These are phyloP conservation scores for Hylomyscus alleni DNA, from an alignment of 2,797 vertebrate genomes.

Conservation along the genomic window DNA sequence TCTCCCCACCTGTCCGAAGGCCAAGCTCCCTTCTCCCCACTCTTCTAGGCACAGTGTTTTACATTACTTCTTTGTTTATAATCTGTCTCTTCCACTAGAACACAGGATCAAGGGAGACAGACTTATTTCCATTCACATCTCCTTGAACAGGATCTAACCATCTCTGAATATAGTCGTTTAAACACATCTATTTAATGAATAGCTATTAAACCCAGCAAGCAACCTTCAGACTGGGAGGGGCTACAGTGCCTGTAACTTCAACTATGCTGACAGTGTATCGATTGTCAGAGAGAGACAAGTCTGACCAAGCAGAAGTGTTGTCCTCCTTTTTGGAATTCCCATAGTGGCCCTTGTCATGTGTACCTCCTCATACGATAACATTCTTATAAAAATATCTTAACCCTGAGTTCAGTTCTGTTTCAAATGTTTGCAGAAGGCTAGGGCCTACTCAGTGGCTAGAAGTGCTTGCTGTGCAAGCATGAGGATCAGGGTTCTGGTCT, in stretches of 20 bases:
- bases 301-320: background rate
- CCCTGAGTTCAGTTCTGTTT: background rate
- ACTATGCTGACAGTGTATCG: background rate
- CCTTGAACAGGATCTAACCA: background rate
- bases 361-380: too few relatives aligned
- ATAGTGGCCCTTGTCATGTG: background rate
- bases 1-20: background rate
- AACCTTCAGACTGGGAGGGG: background rate
- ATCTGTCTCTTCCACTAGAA: background rate
- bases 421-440: background rate
- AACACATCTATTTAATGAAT: background rate
- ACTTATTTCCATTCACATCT: slow-evolving; percentile 18
- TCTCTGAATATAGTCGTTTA: slow-evolving; percentile 27
- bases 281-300: slow-evolving; percentile 1
- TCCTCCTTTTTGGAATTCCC: background rate
- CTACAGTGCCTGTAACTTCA: background rate
- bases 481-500: background rate
- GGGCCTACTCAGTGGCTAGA: background rate
- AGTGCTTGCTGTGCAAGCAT: too few relatives aligned
- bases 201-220: background rate
- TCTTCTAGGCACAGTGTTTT: background rate
- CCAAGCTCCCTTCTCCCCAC: rapidly evolving
- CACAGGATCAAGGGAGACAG: background rate
- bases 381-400: background rate
- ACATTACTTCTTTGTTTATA: background rate